phyloP scores from a whole-genome alignment of 2,797 vertebrate species.

The Enoplosus armatus region DNA sequence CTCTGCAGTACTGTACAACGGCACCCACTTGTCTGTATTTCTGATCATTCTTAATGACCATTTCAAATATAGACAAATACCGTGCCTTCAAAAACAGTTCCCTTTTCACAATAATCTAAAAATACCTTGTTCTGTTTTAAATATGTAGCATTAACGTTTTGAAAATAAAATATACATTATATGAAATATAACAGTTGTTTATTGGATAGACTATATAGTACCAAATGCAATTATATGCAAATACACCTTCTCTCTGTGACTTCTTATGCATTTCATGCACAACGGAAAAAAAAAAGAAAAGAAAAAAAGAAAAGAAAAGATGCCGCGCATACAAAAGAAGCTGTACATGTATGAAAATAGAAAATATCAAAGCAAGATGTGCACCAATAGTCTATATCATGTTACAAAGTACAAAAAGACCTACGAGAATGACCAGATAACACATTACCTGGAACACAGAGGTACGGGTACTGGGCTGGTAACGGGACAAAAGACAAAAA shows the following conservation, averaged over 20 bases:
- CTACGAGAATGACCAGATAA: conserved; percentile 75
- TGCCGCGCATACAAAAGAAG: conserved; percentile 81
- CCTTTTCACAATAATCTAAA: conserved; percentile 87
- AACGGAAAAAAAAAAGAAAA: conserved; percentile 58
- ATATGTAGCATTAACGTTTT: conserved; percentile 83
- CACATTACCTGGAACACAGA: conserved; percentile 77
- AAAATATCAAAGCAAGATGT: conserved; percentile 87
- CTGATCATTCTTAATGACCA: conserved; percentile 78
- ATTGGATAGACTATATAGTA: conserved; percentile 86
- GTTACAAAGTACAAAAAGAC: conserved; percentile 86
- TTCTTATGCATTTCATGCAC: conserved; percentile 83
- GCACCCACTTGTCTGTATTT: conserved; percentile 80
- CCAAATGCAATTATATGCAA: conserved; percentile 88
- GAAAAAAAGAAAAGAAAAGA: conserved; percentile 58
- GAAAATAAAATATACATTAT: conserved; percentile 89
- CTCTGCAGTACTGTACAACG: conserved; percentile 85
- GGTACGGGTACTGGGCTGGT: conserved; percentile 66
- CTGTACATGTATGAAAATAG: conserved; percentile 89
- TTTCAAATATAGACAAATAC: conserved; percentile 78
- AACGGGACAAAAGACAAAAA: conserved; percentile 61
- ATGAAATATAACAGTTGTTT: conserved; percentile 89
- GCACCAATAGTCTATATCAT: conserved; percentile 82
- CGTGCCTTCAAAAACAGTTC: conserved; percentile 81
- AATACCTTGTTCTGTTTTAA: conserved; percentile 88
- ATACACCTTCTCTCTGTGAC: conserved; percentile 78